Conservation (phyloP, 2,888 invertebrate genomes). For the Brenthis hecate region DNA sequence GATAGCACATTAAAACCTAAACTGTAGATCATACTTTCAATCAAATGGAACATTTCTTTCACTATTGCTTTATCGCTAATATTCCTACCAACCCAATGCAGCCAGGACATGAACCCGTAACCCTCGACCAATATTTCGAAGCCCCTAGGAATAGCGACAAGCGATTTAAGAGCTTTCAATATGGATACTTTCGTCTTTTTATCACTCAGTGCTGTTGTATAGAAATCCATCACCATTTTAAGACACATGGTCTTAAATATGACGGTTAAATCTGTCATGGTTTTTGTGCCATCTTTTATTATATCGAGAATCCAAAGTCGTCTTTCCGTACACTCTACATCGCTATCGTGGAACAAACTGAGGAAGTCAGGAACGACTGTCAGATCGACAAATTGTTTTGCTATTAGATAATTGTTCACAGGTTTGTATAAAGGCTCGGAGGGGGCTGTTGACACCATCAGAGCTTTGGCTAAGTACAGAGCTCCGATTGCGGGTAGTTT, state of each 20-base stretch:
- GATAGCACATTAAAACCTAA: slow-evolving; percentile 56
- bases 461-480: slow-evolving; percentile 87
- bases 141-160: slow-evolving; percentile 85
- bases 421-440: slow-evolving; percentile 89
- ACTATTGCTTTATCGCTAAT: slow-evolving; percentile 55
- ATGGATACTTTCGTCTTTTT: slow-evolving; percentile 84
- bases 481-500: slow-evolving; percentile 84
- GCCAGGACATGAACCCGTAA: slow-evolving; percentile 88
- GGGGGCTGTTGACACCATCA: slow-evolving; percentile 88
- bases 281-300: slow-evolving; percentile 88
- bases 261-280: slow-evolving; percentile 87
- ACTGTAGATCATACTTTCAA: slow-evolving; percentile 61
- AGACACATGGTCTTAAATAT: slow-evolving; percentile 88
- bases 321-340: slow-evolving; percentile 85
- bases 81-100: slow-evolving; percentile 66
- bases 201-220: slow-evolving; percentile 84
- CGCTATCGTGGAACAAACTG: slow-evolving; percentile 90
- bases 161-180: slow-evolving; percentile 84
- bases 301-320: slow-evolving; percentile 90
- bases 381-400: slow-evolving; percentile 89
- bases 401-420: slow-evolving; percentile 89
- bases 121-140: slow-evolving; percentile 85
- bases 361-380: slow-evolving; percentile 93
- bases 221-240: slow-evolving; percentile 89
- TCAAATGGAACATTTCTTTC: slow-evolving; percentile 51